Evolutionary conservation across 2,113 vertebrate genomes (phyloP).

Genomic region (Taurulus bubalis): DNA sequence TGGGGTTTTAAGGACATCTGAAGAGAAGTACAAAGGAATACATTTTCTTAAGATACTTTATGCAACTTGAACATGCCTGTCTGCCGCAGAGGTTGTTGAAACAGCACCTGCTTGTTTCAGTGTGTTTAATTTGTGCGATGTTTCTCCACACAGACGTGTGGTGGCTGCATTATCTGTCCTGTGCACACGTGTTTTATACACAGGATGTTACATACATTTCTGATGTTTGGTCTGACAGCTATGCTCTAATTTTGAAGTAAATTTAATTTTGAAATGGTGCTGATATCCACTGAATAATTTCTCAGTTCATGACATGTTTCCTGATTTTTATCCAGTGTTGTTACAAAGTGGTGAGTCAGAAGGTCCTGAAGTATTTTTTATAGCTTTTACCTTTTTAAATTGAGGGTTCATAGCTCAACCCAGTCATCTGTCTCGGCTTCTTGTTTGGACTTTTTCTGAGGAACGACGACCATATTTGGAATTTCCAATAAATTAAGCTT

Average conservation of each 20-base stretch:
- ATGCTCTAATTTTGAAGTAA: constrained; percentile 52
- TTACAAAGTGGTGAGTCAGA: not conserved
- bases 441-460: constrained; percentile 12
- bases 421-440: not conserved
- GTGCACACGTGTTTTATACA: constrained; percentile 33
- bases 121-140: constrained; percentile 36
- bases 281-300: constrained; percentile 24
- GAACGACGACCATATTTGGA: not conserved
- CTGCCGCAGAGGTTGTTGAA: constrained; percentile 1
- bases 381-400: constrained; percentile 17
- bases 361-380: not conserved
- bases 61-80: constrained; percentile 31
- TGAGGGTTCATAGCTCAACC: not conserved
- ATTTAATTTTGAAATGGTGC: constrained; percentile 41
- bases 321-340: not conserved
- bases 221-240: constrained; percentile 30
- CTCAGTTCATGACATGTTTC: not conserved
- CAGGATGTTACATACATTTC: constrained; percentile 44
- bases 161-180: constrained; percentile 27
- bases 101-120: constrained; percentile 8
- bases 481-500: constrained; percentile 4
- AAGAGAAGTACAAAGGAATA: constrained; percentile 4
- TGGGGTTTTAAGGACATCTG: not conserved
- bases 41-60: constrained; percentile 10
- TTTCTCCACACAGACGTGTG: constrained; percentile 10